phyloP scores from a whole-genome alignment of 1,140 invertebrate genomes.

The Apis dorsata region DNA sequence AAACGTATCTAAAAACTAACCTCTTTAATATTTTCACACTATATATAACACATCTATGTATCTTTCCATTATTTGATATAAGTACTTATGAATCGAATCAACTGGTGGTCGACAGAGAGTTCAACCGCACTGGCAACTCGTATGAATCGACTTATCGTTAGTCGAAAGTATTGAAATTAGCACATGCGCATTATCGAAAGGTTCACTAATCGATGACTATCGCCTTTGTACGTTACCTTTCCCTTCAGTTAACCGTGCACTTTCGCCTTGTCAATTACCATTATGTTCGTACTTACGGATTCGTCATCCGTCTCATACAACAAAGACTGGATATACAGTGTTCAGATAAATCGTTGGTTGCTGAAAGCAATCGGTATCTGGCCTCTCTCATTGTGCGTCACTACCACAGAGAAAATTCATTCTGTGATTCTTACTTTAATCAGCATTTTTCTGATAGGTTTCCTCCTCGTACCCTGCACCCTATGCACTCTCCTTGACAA shows the following conservation, averaged over 20 bases:
- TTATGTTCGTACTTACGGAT: not conserved
- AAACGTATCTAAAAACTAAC: too few species aligned
- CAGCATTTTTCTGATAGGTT: conserved; percentile 54
- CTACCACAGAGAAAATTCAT: conserved; percentile 16
- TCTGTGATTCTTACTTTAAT: conserved; percentile 13
- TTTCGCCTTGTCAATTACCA: conserved; percentile 15
- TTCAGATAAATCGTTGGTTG: conserved; percentile 59
- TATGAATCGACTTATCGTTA: not conserved
- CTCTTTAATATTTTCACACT: too few species aligned
- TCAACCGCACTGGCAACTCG: not conserved
- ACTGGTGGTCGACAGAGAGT: not conserved
- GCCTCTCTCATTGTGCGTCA: conserved; percentile 36
- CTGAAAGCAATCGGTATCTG: conserved; percentile 52
- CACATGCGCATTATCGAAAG: conserved; percentile 52
- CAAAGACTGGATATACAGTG: conserved; percentile 48
- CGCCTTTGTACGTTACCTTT: not conserved
- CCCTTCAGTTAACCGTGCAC: conserved; percentile 5
- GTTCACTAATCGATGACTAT: conserved; percentile 8
- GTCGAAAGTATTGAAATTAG: not conserved
- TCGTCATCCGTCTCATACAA: too few species aligned
- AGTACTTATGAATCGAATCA: not conserved
- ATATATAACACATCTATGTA: too few species aligned
- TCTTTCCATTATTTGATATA: too few species aligned
- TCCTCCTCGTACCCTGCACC: conserved; percentile 46
- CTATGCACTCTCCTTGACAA: conserved; percentile 45